Conservation (phyloP, 2,113 vertebrate genomes). For the Gopherus flavomarginatus region DNA sequence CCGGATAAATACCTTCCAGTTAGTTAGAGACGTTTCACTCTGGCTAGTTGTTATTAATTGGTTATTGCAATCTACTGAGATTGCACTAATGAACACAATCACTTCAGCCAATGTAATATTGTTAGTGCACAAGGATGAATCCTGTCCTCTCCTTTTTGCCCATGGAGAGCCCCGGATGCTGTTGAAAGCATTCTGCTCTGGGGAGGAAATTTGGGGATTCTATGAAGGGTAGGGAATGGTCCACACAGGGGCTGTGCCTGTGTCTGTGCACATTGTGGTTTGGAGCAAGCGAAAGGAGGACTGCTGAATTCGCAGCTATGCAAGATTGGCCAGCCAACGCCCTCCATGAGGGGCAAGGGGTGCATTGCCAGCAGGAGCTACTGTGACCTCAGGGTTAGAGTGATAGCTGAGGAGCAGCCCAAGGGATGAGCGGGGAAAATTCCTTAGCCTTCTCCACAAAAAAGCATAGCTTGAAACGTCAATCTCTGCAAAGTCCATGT, state of each 20-base stretch:
- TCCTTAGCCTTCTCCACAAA: not conserved
- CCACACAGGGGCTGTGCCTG: not conserved
- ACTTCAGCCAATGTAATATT: conserved; percentile 17
- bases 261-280: not conserved
- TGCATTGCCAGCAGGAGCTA: not conserved
- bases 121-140: not conserved
- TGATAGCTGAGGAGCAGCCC: not conserved
- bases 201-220: not conserved
- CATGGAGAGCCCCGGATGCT: not conserved
- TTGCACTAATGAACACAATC: not conserved
- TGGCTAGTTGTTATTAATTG: conserved; percentile 57
- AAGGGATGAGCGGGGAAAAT: not conserved
- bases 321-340: not conserved
- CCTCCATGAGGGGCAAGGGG: not conserved
- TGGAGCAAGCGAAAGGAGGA: not conserved
- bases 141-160: not conserved
- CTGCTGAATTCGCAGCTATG: not conserved
- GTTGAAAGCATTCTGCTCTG: not conserved
- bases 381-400: not conserved
- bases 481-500: conserved; percentile 58
- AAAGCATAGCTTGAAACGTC: conserved; percentile 38
- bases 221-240: not conserved
- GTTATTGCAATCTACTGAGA: conserved; percentile 21
- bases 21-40: conserved; percentile 16
- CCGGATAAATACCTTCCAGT: conserved; percentile 1